Evolutionary conservation across 2,113 vertebrate species (phyloP).

Genomic region (Pollimyrus isidori): DNA sequence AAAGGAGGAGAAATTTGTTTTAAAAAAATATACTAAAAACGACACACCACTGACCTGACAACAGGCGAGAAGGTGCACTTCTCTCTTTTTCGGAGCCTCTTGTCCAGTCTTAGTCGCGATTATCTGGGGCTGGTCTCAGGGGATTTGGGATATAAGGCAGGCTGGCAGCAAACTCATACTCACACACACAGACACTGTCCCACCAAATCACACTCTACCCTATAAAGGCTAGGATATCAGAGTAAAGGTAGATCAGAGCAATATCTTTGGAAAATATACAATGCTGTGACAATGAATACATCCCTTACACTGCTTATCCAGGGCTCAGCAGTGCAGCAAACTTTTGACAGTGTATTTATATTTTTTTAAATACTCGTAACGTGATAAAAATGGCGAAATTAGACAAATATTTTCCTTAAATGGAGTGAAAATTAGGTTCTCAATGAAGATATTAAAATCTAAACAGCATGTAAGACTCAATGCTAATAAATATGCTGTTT

Average conservation of each 20-base stretch:
- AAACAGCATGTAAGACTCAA: background rate
- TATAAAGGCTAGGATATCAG: background rate
- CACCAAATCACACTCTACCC: background rate
- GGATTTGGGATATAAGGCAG: background rate
- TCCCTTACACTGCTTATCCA: background rate
- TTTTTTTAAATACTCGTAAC: background rate
- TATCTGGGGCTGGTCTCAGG: background rate
- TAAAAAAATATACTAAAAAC: background rate
- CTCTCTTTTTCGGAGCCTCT: background rate
- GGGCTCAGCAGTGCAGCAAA: background rate
- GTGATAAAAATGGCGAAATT: background rate
- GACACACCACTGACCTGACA: background rate
- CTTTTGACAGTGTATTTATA: background rate
- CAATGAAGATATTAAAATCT: background rate
- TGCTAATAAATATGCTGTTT: background rate
- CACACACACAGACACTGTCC: background rate
- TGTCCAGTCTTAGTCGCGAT: background rate
- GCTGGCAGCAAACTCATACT: background rate
- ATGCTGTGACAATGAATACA: background rate
- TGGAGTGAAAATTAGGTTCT: background rate
- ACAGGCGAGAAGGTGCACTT: background rate
- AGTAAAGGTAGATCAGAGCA: background rate
- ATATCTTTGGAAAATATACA: background rate
- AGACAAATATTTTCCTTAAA: background rate
- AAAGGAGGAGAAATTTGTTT: background rate